Base-by-base conservation (phyloP, 1,140 invertebrate genomes). In the Holcopasites calliopsidis region DNA sequence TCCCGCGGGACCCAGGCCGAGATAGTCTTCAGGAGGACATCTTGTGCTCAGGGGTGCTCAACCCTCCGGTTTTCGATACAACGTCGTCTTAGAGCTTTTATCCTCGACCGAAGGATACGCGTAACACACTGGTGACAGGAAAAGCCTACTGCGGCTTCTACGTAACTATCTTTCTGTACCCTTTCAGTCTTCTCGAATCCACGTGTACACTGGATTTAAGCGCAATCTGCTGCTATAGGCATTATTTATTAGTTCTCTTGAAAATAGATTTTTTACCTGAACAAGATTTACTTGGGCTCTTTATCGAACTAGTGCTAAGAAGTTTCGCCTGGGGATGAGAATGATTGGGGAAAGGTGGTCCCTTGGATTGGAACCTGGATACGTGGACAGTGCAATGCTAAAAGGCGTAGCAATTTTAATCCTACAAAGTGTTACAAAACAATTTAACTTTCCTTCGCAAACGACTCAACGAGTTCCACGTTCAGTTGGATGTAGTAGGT, bases 11-110 rank as follows among this genome's bases (percentile, higher is more conserved):
- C 84, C 75, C 76, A 61, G 85, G 88, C 87, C 82, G 85, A 91
- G 91, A 91, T 91, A 91, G 90, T 91, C 89, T 91, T 91, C 86
- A 89, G 86, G 87, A 90, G 88, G 87, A 90, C 89, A 90, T 90
- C 87, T 87, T 87, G 87, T 66, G 84, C 73, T 80, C 87, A 87
- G 86, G 73, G 88, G 85, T 87, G 79, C 87, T 89, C 86, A 86
- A 88, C 87, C n/a, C 52, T 61, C 31, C 44, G 78, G 50, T 66
- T 50, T 71, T 78, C 83, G 75, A 84, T 83, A 84, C 76, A 64
- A 66, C 54, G 40, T 10, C 38, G 57, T 54, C 72, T 65, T 42
- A 26, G 50, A 79, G 76, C 76, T 83, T 82, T 83, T 80, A 71
- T 82, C 65, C 81, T 60, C 54, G 58, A 76, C 61, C 50, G 68